These are phyloP conservation scores for Phengaris arion DNA, from an alignment of 2,888 invertebrate species.

Conservation along the genomic window DNA sequence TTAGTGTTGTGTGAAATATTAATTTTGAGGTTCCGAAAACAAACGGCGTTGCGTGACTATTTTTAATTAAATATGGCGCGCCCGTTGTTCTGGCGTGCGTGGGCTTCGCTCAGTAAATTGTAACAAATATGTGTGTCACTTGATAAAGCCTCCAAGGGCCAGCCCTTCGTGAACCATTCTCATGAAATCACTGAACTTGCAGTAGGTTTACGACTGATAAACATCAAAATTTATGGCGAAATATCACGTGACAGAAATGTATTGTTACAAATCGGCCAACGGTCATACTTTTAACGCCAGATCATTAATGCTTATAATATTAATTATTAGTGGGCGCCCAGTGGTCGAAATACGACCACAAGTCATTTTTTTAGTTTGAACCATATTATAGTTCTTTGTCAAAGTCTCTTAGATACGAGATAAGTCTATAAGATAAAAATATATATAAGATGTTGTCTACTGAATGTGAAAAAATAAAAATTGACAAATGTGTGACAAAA, in stretches of 20 bases:
- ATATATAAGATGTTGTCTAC: too few species aligned
- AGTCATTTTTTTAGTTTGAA: too few species aligned
- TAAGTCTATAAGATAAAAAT: too few species aligned
- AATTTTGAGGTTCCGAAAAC: conserved; percentile 23
- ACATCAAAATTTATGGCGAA: not conserved
- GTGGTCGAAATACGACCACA: too few species aligned
- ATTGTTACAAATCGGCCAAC: not conserved
- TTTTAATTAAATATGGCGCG: conserved; percentile 49
- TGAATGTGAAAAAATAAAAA: too few species aligned
- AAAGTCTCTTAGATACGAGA: too few species aligned
- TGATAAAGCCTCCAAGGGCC: conserved; percentile 33
- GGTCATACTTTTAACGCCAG: too few species aligned
- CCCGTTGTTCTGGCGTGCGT: conserved; percentile 42
- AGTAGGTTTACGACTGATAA: conserved; percentile 28
- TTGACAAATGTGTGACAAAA: too few species aligned
- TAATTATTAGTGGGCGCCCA: too few species aligned
- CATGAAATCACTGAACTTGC: conserved; percentile 34
- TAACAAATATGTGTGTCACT: conserved; percentile 39
- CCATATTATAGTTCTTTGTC: too few species aligned
- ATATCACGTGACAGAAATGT: not conserved
- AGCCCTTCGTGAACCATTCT: conserved; percentile 32
- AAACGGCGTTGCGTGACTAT: conserved; percentile 47
- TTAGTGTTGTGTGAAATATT: too few species aligned
- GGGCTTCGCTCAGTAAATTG: conserved; percentile 41
- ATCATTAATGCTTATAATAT: too few species aligned